Evolutionary conservation across 2,113 vertebrate genomes (phyloP), one percentile per base, ranked within the genome.

Genomic region (Cephalopterus ornatus): DNA sequence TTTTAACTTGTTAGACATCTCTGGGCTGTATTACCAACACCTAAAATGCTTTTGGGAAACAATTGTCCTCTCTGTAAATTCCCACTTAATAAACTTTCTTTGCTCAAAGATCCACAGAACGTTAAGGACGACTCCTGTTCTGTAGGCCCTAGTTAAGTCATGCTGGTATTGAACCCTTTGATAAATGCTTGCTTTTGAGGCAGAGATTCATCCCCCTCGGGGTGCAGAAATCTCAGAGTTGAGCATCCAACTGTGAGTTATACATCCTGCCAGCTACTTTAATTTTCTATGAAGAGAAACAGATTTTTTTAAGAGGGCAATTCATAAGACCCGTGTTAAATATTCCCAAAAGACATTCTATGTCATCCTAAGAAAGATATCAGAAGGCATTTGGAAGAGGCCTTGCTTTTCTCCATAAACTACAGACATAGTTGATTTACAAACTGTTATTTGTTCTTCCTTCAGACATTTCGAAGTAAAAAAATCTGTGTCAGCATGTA

Each of bases 71-170:
- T 79, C 18, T 26, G 35, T 33, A 72, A 83, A 84, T 68, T 76
- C 27, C 16, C 11, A 56, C 24, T 47, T 65, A 68, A 61, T 10
- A 5, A 7, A 14, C 1, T 9, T 53, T 79, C 44, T 71, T 58
- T 28, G 8, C 14, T 71, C 87, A 53, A 46, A 84, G 27, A 70
- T 52, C n/a, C 28, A 32, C 32, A 66, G n/a, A 77, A 55, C 19
- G 66, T 79, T 61, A 73, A 89, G 19, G 24, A 61, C 6, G 30
- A 14, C 2, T 79, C 14, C 77, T 41, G 14, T 58, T 86, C 56
- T 70, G 12, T 47, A 61, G 35, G 18, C 8, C 16, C 15, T 67
- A 49, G 9, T 46, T 58, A 61, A 19, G 21, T 52, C 0, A 0
- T 71, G 32, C 28, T 85, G n/a, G 19, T 28, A 53, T 30, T 62